Percentiles rank a stretch among this genome's conserved stretches.
phyloP scores from a whole-genome alignment of 2,113 vertebrate genomes.

The Hippocampus guttulatus region DNA sequence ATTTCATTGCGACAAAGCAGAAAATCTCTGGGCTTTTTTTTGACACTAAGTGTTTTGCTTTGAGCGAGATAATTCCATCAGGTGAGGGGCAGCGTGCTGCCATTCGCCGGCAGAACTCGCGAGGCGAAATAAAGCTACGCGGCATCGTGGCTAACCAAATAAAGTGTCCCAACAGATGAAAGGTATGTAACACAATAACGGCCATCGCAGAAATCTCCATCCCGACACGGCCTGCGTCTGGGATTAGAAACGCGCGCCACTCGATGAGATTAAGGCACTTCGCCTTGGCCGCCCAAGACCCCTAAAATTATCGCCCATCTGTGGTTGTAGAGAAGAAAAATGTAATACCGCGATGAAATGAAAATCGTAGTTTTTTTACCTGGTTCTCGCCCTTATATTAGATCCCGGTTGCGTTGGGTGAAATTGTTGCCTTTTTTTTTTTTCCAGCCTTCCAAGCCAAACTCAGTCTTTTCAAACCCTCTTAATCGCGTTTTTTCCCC shows the following conservation, averaged over 20 bases:
- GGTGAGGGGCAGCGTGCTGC: conserved; percentile 44
- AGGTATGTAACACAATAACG: conserved; percentile 55
- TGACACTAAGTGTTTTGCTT: conserved; percentile 33
- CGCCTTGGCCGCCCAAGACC: conserved; percentile 32
- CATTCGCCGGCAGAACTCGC: conserved; percentile 43
- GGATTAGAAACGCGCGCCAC: conserved; percentile 57
- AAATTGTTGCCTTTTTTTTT: conserved; percentile 28
- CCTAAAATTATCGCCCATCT: conserved; percentile 55
- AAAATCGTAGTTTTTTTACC: conserved; percentile 58
- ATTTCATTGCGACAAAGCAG: conserved; percentile 21
- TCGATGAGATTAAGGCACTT: conserved; percentile 58
- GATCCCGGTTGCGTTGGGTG: conserved; percentile 35
- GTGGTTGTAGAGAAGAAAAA: conserved; percentile 37
- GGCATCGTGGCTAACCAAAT: conserved; percentile 45
- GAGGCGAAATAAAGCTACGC: conserved; percentile 40
- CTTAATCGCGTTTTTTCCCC: neutral
- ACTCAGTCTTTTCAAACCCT: neutral
- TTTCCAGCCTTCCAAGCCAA: neutral
- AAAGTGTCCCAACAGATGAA: conserved; percentile 57
- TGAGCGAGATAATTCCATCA: conserved; percentile 51
- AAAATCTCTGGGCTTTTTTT: conserved; percentile 21
- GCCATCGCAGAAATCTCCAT: conserved; percentile 16
- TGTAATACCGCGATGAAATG: conserved; percentile 51
- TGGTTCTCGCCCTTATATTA: conserved; percentile 48
- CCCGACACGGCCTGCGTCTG: conserved; percentile 31